phyloP scores from a whole-genome alignment of 2,888 invertebrate genomes.

The Cataglyphis rosenhaueri region DNA sequence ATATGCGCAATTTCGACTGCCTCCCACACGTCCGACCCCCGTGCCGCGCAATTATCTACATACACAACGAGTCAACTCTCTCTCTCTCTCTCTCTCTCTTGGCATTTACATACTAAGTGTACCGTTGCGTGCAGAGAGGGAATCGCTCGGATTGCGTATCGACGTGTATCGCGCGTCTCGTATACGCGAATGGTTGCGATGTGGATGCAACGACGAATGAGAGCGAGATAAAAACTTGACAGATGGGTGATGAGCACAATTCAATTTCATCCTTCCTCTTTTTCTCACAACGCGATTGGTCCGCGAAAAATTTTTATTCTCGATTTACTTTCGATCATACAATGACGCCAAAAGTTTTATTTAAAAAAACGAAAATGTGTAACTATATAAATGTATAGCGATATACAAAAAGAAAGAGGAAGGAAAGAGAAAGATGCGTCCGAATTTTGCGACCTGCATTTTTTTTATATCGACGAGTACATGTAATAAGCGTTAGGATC shows the following conservation, averaged over 20 bases:
- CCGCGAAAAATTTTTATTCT: constrained; percentile 31
- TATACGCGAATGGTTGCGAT: constrained; percentile 55
- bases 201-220: constrained; percentile 64
- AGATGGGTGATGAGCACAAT: not conserved
- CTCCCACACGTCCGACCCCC: constrained; percentile 58
- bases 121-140: constrained; percentile 74
- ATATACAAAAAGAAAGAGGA: not conserved
- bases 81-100: not conserved
- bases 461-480: not conserved
- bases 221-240: constrained; percentile 9
- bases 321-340: not conserved
- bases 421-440: not conserved
- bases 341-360: not conserved
- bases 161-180: constrained; percentile 63
- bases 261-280: not conserved
- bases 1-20: constrained; percentile 75
- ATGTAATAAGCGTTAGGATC: not conserved
- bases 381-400: not conserved
- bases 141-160: constrained; percentile 74
- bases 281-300: not conserved
- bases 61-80: constrained; percentile 38
- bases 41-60: constrained; percentile 71
- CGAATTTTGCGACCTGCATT: not conserved
- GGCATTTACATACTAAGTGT: constrained; percentile 75
- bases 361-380: not conserved